Conservation (phyloP, 2,888 invertebrate species). For the Odontothrips loti region DNA sequence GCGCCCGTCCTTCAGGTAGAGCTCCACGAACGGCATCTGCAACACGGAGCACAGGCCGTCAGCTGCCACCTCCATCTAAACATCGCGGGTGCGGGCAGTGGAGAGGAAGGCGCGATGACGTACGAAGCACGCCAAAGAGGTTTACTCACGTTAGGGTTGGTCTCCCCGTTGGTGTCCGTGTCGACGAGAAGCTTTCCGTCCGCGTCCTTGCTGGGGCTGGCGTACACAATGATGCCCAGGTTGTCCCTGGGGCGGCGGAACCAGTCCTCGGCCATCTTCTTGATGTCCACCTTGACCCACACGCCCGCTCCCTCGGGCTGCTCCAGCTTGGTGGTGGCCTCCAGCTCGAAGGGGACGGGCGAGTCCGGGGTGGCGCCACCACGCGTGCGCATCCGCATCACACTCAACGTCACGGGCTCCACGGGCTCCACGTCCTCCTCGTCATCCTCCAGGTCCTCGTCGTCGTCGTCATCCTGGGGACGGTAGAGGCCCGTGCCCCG, state of each 20-base stretch:
- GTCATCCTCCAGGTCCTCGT: background rate
- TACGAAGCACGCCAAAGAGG: too few relatives aligned
- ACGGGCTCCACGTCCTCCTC: slow-evolving; percentile 32
- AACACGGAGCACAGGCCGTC: slow-evolving; percentile 31
- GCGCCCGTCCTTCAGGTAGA: slow-evolving; percentile 53
- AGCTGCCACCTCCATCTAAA: too few relatives aligned
- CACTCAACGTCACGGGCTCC: background rate
- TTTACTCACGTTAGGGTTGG: slow-evolving; percentile 50
- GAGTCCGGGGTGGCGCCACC: slow-evolving; percentile 40
- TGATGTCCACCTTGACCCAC: slow-evolving; percentile 72
- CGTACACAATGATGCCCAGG: slow-evolving; percentile 71
- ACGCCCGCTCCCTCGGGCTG: slow-evolving; percentile 56
- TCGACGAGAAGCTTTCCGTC: slow-evolving; percentile 58
- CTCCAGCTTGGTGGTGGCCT: slow-evolving; percentile 46
- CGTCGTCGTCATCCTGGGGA: slow-evolving; percentile 39
- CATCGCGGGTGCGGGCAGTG: too few relatives aligned
- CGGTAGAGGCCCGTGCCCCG: slow-evolving; percentile 44
- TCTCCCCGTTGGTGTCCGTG: slow-evolving; percentile 59
- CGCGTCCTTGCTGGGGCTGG: slow-evolving; percentile 39
- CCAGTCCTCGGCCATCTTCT: slow-evolving; percentile 71
- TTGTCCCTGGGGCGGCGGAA: slow-evolving; percentile 68
- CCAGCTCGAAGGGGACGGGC: slow-evolving; percentile 41
- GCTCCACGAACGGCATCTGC: slow-evolving; percentile 58
- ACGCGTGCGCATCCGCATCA: background rate
- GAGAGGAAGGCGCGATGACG: too few relatives aligned